A percentile compares a stretch with the other conserved stretches of the same genome.
phyloP scores from a whole-genome alignment of 2,797 vertebrate species.

The Danio albolineatus region DNA sequence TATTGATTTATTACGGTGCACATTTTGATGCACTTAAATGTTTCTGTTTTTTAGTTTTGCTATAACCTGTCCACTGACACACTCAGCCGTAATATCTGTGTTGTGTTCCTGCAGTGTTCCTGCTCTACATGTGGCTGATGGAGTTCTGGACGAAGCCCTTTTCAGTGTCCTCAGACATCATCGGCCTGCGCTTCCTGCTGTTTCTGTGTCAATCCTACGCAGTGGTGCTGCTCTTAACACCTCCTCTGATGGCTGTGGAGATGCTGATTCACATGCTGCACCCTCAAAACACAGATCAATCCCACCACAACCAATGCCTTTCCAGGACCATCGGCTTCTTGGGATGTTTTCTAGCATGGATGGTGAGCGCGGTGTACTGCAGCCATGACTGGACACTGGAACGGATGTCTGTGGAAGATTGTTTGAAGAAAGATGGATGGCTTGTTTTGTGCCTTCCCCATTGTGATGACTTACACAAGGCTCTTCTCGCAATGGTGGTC shows the following conservation, averaged over 20 bases:
- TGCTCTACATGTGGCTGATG: constrained; percentile 68
- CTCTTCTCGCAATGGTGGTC: constrained; percentile 61
- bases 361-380: constrained; percentile 64
- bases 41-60: too few relatives aligned
- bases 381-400: constrained; percentile 64
- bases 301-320: neutral
- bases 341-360: constrained; percentile 75
- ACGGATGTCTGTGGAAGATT: constrained; percentile 62
- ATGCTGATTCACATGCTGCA: constrained; percentile 59
- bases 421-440: constrained; percentile 65
- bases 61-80: too few relatives aligned
- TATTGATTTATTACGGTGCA: too few relatives aligned
- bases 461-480: constrained; percentile 63
- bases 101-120: constrained; percentile 68
- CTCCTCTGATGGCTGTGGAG: constrained; percentile 75
- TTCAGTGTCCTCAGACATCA: constrained; percentile 61
- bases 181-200: constrained; percentile 78
- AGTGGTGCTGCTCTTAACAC: constrained; percentile 71
- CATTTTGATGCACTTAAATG: too few relatives aligned
- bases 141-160: constrained; percentile 62
- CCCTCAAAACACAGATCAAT: constrained; percentile 4
- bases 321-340: constrained; percentile 67
- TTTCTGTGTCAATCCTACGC: constrained; percentile 79
- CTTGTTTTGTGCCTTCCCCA: constrained; percentile 76
- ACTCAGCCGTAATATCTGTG: neutral